phyloP scores from a whole-genome alignment of 2,797 vertebrate species.

The Bovichtus diacanthus region DNA sequence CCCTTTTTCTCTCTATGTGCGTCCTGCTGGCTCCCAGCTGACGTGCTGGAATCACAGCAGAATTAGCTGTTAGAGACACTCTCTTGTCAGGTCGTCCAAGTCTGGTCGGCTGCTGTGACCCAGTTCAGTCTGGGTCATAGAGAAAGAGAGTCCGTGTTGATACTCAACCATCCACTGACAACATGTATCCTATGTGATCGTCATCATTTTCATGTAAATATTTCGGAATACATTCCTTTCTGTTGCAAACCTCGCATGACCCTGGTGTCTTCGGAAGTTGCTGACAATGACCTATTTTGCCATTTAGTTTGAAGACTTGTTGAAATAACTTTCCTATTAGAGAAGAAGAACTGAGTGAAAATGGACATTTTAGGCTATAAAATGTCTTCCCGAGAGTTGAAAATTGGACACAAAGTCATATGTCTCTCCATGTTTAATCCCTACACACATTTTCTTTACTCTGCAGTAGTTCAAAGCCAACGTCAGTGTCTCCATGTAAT shows the following conservation, averaged over 20 bases:
- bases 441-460: conserved; percentile 13
- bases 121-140: neutral
- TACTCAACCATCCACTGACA: neutral
- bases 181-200: neutral
- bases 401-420: conserved; percentile 7
- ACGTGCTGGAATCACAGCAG: conserved; percentile 2
- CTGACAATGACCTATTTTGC: no score
- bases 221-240: neutral
- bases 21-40: conserved; percentile 13
- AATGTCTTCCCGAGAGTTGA: neutral
- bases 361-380: neutral
- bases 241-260: neutral
- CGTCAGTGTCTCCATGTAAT: conserved; percentile 42
- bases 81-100: neutral
- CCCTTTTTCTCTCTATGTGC: conserved; percentile 8
- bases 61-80: conserved; percentile 3
- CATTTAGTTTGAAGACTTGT: neutral
- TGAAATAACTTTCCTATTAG: neutral
- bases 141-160: neutral
- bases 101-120: neutral
- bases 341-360: neutral
- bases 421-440: conserved; percentile 32
- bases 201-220: neutral
- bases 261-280: no score
- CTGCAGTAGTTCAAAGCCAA: conserved; percentile 16